These are phyloP conservation scores for Balaeniceps rex DNA, from an alignment of 2,113 vertebrate genomes.

Conservation along the genomic window DNA sequence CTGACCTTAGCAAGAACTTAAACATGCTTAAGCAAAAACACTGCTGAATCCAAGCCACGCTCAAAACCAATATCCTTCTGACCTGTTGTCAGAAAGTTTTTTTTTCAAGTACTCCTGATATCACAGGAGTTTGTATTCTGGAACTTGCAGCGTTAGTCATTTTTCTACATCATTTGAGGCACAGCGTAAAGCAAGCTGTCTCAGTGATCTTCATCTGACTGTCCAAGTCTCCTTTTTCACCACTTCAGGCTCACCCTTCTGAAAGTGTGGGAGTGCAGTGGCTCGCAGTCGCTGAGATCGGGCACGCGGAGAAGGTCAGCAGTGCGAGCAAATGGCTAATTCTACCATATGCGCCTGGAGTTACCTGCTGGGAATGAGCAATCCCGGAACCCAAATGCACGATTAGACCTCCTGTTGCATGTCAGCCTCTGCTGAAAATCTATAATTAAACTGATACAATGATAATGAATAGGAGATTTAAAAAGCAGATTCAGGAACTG, in stretches of 20 bases:
- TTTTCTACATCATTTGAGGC: neutral
- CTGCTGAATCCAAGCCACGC: neutral
- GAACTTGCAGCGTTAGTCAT: neutral
- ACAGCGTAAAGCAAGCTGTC: neutral
- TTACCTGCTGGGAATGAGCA: conserved; percentile 34
- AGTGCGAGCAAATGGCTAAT: neutral
- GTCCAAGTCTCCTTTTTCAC: neutral
- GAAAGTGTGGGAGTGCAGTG: neutral
- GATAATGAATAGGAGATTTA: neutral
- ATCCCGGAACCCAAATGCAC: neutral
- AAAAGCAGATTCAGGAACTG: neutral
- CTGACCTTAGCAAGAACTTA: neutral
- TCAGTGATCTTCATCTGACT: neutral
- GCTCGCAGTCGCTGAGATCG: accelerated
- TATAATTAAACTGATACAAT: neutral
- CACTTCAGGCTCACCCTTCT: neutral
- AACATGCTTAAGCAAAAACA: neutral
- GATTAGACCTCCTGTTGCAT: neutral
- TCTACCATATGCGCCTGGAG: neutral
- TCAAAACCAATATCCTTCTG: neutral
- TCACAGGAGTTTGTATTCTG: neutral
- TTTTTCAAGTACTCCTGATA: neutral
- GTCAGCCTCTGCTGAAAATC: neutral
- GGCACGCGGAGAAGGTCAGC: neutral
- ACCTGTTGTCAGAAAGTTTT: neutral